Base-by-base conservation (phyloP, 2,888 invertebrate species). In the Agrilus biguttatus region DNA sequence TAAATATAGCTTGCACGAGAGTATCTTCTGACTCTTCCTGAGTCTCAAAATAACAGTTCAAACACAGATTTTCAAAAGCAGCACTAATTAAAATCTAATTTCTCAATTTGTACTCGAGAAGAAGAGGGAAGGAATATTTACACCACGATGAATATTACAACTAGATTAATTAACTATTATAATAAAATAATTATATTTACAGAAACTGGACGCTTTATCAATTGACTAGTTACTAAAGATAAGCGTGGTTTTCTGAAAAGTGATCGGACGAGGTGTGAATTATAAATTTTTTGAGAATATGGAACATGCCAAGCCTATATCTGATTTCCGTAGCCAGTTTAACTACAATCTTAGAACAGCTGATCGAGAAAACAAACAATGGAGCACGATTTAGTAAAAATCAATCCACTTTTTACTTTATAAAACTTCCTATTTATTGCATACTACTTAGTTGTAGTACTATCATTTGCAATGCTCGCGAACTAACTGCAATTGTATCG, bases 181-280 rank as follows among this genome's bases (percentile, higher is more conserved):
- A 23, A 23, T 23, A 5, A 8, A 7, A 2, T 42, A 36, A 42
- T 36, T 39, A 17, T 17, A 17, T 17, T 17, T 17, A 17, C 17
- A 17, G 17, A 17, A 17, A 17, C 17, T 17, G 4, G 17, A 17
- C 17, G 2, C 17, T 2, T 4, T 17, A 17, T 17, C 17, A 43
- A 28, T 8, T 17, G 21, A 35, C 13, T 36, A 32, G 2, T 21
- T 37, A 49, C 50, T 51, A 51, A 47, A 51, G 47, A 17, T 37
- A 45, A 10, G 43, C 48, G 40, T 44, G 45, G 55, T 62, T 59
- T 75, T 82, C 83, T 73, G 81, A 78, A 64, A 80, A 83, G 63
- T 83, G 83, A 55, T 83, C 81, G 53, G 83, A 83, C 52, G 81
- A 81, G 49, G 83, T 83, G 69, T 83, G 81, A 61, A 82, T 72